These are phyloP conservation scores for Leptothorax acervorum DNA, from an alignment of 2,888 invertebrate species.

Conservation along the genomic window DNA sequence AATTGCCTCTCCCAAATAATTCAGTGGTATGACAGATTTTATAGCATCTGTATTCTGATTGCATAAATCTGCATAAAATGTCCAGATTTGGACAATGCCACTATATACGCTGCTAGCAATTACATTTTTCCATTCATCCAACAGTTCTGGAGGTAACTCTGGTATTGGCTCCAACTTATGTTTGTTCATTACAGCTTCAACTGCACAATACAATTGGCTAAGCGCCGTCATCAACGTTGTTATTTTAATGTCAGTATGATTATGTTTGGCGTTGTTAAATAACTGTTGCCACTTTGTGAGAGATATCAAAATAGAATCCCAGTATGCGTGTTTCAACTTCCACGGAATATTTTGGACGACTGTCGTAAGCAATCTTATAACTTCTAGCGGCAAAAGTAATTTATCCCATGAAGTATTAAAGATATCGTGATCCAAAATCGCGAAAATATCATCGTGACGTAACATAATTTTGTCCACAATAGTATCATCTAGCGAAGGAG, in stretches of 20 bases:
- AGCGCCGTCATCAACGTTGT: conserved; percentile 86
- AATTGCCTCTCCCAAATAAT: conserved; percentile 80
- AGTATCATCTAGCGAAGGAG: neutral
- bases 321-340: conserved; percentile 86
- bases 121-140: conserved; percentile 92
- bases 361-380: conserved; percentile 78
- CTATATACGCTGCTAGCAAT: conserved; percentile 89
- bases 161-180: conserved; percentile 83
- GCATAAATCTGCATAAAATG: conserved; percentile 81
- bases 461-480: conserved; percentile 76
- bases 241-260: conserved; percentile 86
- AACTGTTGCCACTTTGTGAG: conserved; percentile 90
- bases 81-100: conserved; percentile 87
- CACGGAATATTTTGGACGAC: conserved; percentile 74
- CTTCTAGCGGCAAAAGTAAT: conserved; percentile 77
- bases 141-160: conserved; percentile 83
- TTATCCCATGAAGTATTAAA: conserved; percentile 75
- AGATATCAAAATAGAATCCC: conserved; percentile 92
- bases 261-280: conserved; percentile 83
- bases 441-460: conserved; percentile 68
- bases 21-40: conserved; percentile 73
- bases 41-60: conserved; percentile 73
- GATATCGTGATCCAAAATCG: conserved; percentile 77
- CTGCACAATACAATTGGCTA: conserved; percentile 86
- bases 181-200: conserved; percentile 85